Percentiles rank a stretch among this genome's conserved stretches.
Evolutionary conservation across 2,113 vertebrate genomes (phyloP).

Genomic region (Etia nguti): DNA sequence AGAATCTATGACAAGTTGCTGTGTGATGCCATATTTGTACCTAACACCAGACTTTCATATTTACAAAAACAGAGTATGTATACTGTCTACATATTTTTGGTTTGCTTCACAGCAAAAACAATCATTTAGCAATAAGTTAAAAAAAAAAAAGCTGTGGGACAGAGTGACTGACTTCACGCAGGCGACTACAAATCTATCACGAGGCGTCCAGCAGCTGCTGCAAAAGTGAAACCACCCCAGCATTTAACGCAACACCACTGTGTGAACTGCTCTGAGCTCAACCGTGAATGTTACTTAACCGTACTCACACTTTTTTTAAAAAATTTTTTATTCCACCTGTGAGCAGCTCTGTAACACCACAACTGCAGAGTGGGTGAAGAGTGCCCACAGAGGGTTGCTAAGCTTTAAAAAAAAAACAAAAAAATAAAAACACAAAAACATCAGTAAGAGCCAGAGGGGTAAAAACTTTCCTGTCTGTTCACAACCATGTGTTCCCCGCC

Average conservation of each 20-base stretch:
- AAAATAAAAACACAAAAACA: accelerated
- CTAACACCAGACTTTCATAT: background rate
- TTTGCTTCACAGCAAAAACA: background rate
- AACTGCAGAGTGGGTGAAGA: conserved; percentile 27
- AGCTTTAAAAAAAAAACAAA: background rate
- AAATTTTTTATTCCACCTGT: conserved; percentile 1
- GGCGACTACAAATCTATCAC: background rate
- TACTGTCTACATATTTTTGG: background rate
- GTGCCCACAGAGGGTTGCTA: background rate
- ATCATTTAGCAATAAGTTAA: background rate
- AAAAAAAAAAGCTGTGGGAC: background rate
- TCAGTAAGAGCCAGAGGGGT: background rate
- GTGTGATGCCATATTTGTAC: background rate
- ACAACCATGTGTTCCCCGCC: background rate
- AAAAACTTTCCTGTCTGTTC: background rate
- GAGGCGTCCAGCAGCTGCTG: background rate
- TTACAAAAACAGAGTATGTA: background rate
- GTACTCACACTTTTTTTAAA: background rate
- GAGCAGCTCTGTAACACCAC: conserved; percentile 6
- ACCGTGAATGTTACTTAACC: background rate
- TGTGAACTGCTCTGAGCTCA: background rate
- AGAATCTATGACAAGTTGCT: background rate
- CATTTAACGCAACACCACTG: background rate
- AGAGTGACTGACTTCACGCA: background rate
- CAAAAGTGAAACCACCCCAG: background rate